Conservation (phyloP, 2,888 invertebrate genomes). For the Drosophila recens region DNA sequence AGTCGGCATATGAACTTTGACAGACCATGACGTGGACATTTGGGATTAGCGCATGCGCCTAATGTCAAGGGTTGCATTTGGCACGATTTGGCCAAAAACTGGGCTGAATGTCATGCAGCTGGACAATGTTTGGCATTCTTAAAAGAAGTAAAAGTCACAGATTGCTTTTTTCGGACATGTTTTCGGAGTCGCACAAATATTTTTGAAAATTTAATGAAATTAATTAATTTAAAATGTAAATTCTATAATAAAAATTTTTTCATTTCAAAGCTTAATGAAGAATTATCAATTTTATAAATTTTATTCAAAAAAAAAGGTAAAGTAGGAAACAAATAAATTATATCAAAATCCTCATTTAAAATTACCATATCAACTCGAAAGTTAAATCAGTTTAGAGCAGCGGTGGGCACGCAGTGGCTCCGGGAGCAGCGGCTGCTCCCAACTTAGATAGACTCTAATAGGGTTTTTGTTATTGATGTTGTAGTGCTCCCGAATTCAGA, state of each 20-base stretch:
- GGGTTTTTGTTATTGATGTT: no score
- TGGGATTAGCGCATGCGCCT: slow-evolving; percentile 51
- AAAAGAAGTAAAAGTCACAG: neutral
- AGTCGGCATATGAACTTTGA: slow-evolving; percentile 3
- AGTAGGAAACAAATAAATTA: no score
- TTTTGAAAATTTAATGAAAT: no score
- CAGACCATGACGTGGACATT: slow-evolving; percentile 16
- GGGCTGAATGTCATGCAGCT: neutral
- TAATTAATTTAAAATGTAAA: neutral
- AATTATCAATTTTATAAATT: no score
- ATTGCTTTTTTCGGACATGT: neutral
- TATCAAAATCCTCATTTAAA: neutral
- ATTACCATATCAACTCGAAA: neutral
- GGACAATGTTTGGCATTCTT: neutral
- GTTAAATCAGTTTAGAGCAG: neutral
- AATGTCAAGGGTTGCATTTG: neutral
- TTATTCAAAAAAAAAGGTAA: neutral
- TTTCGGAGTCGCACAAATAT: neutral
- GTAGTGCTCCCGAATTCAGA: no score
- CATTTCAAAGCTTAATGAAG: no score
- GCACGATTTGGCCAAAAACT: neutral
- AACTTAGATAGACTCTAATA: no score
- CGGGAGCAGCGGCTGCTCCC: no score
- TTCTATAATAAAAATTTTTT: no score
- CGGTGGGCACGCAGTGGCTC: no score